Percentiles rank a stretch among this genome's conserved stretches.
Conservation (phyloP, 2,113 vertebrate genomes). For the Xenopus laevis region DNA sequence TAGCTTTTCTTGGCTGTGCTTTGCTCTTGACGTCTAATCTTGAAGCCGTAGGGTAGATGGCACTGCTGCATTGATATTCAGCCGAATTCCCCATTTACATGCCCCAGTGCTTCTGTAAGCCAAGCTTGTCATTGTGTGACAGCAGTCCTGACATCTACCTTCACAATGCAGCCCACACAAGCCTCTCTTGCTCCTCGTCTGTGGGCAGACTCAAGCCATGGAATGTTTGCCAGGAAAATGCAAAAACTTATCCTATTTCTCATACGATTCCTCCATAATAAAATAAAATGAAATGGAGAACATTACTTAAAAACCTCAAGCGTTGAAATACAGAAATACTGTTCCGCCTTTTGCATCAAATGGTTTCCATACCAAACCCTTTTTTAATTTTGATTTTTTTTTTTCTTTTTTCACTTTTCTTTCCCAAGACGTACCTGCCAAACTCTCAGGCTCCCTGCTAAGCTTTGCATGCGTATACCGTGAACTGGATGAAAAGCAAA, state of each 20-base stretch:
- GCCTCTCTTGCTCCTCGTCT: conserved; percentile 8
- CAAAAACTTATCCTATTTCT: conserved; percentile 18
- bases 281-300: not conserved
- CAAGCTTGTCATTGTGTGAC: not conserved
- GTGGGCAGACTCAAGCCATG: not conserved
- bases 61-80: not conserved
- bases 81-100: not conserved
- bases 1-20: not conserved
- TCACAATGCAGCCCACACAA: conserved; percentile 13
- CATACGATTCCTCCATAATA: not conserved
- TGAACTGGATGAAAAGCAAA: conserved; percentile 28
- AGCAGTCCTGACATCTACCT: conserved; percentile 9
- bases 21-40: too few species aligned
- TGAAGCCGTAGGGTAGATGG: not conserved
- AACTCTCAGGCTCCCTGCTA: conserved; percentile 30
- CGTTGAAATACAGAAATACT: conserved; percentile 29
- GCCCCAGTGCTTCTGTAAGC: conserved; percentile 1
- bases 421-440: conserved; percentile 40
- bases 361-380: conserved; percentile 23
- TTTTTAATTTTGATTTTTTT: conserved; percentile 26
- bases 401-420: not conserved
- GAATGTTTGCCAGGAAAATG: conserved; percentile 14
- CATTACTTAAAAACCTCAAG: conserved; percentile 3
- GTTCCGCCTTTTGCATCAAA: conserved; percentile 13
- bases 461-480: conserved; percentile 38